These are phyloP conservation scores for Bubo scandiacus DNA, from an alignment of 2,113 vertebrate species.

Conservation along the genomic window DNA sequence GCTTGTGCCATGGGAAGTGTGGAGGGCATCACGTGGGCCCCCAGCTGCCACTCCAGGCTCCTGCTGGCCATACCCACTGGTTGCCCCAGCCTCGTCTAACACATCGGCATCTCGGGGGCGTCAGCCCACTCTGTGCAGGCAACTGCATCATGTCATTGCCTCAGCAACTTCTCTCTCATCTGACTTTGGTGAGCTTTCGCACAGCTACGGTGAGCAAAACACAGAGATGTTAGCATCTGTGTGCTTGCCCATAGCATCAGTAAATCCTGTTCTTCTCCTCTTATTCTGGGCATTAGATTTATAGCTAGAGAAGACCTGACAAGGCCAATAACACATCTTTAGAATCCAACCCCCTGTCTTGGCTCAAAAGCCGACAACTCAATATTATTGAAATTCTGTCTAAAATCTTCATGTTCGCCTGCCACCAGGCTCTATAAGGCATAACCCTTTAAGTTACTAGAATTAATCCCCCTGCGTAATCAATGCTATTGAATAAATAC, in stretches of 20 bases:
- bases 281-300: background rate
- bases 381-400: background rate
- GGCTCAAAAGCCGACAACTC: background rate
- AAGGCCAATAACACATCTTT: background rate
- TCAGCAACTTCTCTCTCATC: background rate
- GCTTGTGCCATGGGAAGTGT: background rate
- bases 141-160: background rate
- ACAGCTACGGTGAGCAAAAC: background rate
- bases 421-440: background rate
- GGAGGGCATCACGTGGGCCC: rapidly evolving
- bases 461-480: background rate
- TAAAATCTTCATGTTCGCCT: background rate
- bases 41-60: background rate
- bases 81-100: background rate
- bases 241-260: background rate
- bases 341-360: background rate
- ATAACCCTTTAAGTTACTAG: background rate
- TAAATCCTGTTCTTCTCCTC: background rate
- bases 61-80: rapidly evolving
- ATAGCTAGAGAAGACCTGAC: background rate
- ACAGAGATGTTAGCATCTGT: background rate
- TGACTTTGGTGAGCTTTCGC: background rate
- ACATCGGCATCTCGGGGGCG: rapidly evolving
- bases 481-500: background rate
- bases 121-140: background rate